phyloP scores from a whole-genome alignment of 2,888 invertebrate genomes.

The Rhynchonema sp. region DNA sequence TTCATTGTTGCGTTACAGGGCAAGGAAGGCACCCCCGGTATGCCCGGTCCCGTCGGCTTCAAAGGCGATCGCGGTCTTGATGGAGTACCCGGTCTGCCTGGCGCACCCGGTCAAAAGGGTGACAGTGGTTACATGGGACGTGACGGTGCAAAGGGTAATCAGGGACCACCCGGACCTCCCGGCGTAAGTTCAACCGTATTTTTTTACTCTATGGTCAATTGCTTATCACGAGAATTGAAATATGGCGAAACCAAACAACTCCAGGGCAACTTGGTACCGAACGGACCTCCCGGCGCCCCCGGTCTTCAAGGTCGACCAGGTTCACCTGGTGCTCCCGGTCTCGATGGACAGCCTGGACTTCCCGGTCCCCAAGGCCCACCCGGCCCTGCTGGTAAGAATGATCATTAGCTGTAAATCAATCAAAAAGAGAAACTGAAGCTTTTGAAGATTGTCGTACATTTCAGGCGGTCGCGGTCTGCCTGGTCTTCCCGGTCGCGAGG shows the following conservation, averaged over 20 bases:
- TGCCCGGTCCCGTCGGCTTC: constrained; percentile 24
- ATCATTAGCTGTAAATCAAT: not conserved
- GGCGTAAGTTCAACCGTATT: constrained; percentile 5
- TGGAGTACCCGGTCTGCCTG: constrained; percentile 17
- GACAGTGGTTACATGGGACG: constrained; percentile 4
- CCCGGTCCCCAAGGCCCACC: constrained; percentile 8
- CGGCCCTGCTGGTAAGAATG: not conserved
- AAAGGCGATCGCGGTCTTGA: constrained; percentile 27
- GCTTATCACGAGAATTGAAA: not conserved
- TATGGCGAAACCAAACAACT: too few species aligned
- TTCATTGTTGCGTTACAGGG: constrained; percentile 12
- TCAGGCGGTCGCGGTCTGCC: constrained; percentile 21
- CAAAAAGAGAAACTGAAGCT: not conserved
- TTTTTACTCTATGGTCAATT: not conserved
- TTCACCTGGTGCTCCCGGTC: constrained; percentile 7
- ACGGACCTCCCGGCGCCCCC: not conserved
- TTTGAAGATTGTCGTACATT: constrained; percentile 6
- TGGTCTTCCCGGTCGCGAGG: constrained; percentile 24
- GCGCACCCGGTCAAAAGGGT: constrained; percentile 14
- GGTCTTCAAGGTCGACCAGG: not conserved
- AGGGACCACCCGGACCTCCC: constrained; percentile 12
- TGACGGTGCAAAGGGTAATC: constrained; percentile 17
- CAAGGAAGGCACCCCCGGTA: constrained; percentile 24
- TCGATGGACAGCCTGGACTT: constrained; percentile 10
- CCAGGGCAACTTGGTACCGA: not conserved